Percentiles rank a stretch among this genome's conserved stretches.
phyloP scores from a whole-genome alignment of 2,888 invertebrate genomes.

The Myopa tessellatipennis region DNA sequence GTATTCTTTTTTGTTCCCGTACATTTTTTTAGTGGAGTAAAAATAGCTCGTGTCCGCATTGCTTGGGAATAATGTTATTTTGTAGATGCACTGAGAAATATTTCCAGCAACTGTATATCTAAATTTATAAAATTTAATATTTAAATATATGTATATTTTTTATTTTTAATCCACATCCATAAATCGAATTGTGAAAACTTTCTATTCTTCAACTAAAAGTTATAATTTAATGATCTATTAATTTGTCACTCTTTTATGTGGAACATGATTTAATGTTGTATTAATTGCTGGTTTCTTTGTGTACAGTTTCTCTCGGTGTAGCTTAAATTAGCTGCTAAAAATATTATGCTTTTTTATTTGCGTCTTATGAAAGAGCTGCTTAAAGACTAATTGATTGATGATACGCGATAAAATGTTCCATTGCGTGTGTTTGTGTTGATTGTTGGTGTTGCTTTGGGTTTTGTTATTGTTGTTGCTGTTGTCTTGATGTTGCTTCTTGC shows the following conservation, averaged over 20 bases:
- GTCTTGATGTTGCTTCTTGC: neutral
- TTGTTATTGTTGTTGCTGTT: neutral
- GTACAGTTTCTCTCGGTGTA: neutral
- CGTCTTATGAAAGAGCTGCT: neutral
- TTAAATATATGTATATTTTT: too few species aligned
- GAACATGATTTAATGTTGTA: too few species aligned
- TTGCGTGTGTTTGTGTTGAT: conserved; percentile 43
- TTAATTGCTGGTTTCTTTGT: too few species aligned
- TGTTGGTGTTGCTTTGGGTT: neutral
- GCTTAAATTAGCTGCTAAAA: neutral
- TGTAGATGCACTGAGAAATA: conserved; percentile 14
- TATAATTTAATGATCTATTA: too few species aligned
- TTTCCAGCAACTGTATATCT: neutral
- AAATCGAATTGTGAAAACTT: too few species aligned
- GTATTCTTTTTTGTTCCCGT: neutral
- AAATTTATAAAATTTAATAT: too few species aligned
- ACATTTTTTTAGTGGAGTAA: conserved; percentile 3
- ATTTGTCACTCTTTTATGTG: too few species aligned
- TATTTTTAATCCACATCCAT: too few species aligned
- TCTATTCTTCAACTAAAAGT: too few species aligned
- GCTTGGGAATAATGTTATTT: conserved; percentile 20
- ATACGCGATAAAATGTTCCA: conserved; percentile 65
- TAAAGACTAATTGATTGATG: conserved; percentile 65
- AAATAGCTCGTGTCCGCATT: conserved; percentile 35
- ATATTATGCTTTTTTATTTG: neutral